Base-by-base conservation (phyloP, 2,888 invertebrate genomes). In the Agrenia bidenticulata region DNA sequence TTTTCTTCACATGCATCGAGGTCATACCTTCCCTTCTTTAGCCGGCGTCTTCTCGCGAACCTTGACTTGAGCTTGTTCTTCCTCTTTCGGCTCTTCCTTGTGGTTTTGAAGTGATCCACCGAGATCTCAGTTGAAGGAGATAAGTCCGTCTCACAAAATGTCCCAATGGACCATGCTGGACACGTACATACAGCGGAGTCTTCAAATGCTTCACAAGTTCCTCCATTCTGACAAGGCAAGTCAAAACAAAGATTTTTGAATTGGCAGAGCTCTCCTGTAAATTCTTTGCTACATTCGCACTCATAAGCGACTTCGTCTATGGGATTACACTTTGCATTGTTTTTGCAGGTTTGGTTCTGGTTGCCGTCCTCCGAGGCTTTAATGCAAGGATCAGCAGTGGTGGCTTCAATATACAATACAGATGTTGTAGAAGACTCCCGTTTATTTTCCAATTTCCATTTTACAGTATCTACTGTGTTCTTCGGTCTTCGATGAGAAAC, bases 251-350 rank as follows among this genome's bases (percentile, higher is more conserved):
- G 61, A 21, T 61, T 54, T 42, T 23, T 13, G 19, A 26, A 54
- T 41, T 61, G 41, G 24, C 61, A 61, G 27, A 41, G 26, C 11
- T 61, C 61, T 11, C 61, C 61, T 4, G 26, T 19, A 21, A 54
- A 61, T 15, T 54, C 32, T 15, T 26, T 17, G 13, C 23, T 54
- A 26, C 61, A 61, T 15, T 54, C 54, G 26, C 61, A 61, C 24
- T 61, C 54, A 21, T 7, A 61, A 1, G 41, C 17, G 2, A 5
- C 17, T 15, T 39, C 54, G 19, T 26, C 39, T 7, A 54, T 23
- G 13, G 26, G 11, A 19, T 53, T 24, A 41, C 61, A 61, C n/a
- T 53, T 54, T 9, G 54, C 61, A 26, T 41, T 23, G 53, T 61
- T 53, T 19, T 23, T 17, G 50, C 61, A 61, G 1, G 60, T 45